These are phyloP conservation scores for Pogonocichla stellata DNA, from an alignment of 2,113 vertebrate genomes.

Conservation along the genomic window DNA sequence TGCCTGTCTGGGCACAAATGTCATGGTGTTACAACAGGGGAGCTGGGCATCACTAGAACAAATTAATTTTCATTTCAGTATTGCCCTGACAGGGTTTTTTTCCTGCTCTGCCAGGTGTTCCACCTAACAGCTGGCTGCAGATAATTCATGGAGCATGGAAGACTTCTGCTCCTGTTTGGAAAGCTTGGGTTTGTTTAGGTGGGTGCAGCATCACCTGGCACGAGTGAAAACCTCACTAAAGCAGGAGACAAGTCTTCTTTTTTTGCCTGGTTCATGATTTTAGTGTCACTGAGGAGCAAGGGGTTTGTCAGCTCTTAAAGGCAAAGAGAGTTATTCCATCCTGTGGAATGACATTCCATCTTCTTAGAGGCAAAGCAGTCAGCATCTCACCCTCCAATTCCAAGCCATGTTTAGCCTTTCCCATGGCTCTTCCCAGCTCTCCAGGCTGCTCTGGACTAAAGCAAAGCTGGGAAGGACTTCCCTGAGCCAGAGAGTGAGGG, in stretches of 20 bases:
- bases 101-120: neutral
- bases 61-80: neutral
- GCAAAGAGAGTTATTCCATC: neutral
- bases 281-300: neutral
- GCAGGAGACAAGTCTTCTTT: neutral
- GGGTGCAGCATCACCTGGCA: neutral
- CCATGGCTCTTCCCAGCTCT: neutral
- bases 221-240: neutral
- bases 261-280: neutral
- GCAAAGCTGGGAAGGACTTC: neutral
- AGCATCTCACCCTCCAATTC: fast-evolving
- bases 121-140: neutral
- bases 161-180: neutral
- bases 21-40: neutral
- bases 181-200: neutral
- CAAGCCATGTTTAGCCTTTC: fast-evolving
- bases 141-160: neutral
- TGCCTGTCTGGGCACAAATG: neutral
- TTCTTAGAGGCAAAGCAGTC: neutral
- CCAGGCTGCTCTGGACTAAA: neutral
- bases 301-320: neutral
- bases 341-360: neutral
- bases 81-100: neutral
- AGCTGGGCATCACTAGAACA: neutral
- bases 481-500: fast-evolving